Conservation (phyloP, 2,888 invertebrate genomes). For the Drosophila putrida region DNA sequence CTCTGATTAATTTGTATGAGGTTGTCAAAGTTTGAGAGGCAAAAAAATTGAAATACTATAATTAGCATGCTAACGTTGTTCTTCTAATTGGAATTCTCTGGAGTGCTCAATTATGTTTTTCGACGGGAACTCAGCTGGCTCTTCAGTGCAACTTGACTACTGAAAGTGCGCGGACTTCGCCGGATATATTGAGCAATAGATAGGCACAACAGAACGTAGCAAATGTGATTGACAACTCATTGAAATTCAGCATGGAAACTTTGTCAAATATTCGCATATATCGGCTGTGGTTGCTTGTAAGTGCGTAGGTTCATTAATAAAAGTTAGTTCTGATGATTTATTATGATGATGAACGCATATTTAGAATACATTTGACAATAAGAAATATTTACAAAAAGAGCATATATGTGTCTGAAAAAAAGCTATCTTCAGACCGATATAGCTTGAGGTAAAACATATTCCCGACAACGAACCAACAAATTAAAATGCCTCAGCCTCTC, state of each 20-base stretch:
- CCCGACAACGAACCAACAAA: too few relatives aligned
- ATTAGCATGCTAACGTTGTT: conserved; percentile 51
- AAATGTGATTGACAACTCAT: conserved; percentile 38
- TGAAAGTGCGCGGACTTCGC: conserved; percentile 61
- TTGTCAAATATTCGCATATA: conserved; percentile 34
- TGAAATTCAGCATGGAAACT: conserved; percentile 60
- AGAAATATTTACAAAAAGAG: too few relatives aligned
- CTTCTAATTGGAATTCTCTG: conserved; percentile 52
- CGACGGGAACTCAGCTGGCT: conserved; percentile 10
- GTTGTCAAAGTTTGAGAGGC: conserved; percentile 25
- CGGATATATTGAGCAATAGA: conserved; percentile 6
- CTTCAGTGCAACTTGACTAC: conserved; percentile 57
- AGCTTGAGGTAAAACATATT: too few relatives aligned
- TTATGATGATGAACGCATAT: neutral
- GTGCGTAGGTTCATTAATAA: conserved; percentile 26
- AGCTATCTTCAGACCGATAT: too few relatives aligned
- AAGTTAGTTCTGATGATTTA: neutral
- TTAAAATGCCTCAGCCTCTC: too few relatives aligned
- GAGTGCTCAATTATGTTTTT: conserved; percentile 36
- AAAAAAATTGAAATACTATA: conserved; percentile 22
- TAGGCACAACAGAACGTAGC: conserved; percentile 7
- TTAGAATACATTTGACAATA: neutral
- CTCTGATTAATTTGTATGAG: conserved; percentile 44
- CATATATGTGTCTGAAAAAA: too few relatives aligned
- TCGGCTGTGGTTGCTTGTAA: conserved; percentile 58